Conservation (phyloP, 2,888 invertebrate species). For the Aspidapion aeneum region DNA sequence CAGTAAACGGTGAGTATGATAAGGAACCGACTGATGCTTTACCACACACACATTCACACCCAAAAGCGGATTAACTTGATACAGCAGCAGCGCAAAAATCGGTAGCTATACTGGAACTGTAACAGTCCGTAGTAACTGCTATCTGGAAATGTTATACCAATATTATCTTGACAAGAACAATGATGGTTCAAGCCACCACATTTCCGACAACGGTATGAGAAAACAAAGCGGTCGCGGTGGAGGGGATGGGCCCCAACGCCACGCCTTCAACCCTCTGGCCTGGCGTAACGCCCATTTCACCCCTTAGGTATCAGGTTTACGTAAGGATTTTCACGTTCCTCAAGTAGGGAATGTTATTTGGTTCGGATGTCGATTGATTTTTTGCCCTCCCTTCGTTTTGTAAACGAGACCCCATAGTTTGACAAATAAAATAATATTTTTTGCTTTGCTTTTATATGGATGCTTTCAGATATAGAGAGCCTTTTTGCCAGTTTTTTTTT, state of each 20-base stretch:
- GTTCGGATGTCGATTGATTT: slow-evolving; percentile 39
- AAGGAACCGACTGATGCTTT: slow-evolving; percentile 10
- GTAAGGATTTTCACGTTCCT: slow-evolving; percentile 42
- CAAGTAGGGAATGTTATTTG: slow-evolving; percentile 37
- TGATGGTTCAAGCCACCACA: slow-evolving; percentile 51
- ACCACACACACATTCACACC: slow-evolving; percentile 18
- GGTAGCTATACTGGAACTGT: slow-evolving; percentile 32
- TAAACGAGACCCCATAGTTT: slow-evolving; percentile 21
- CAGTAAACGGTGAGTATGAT: slow-evolving; percentile 22
- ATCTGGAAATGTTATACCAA: slow-evolving; percentile 49
- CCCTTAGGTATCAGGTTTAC: slow-evolving; percentile 42
- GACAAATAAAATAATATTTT: slow-evolving; percentile 26
- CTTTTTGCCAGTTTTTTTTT: not conserved
- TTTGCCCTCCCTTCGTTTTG: slow-evolving; percentile 19
- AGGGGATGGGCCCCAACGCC: slow-evolving; percentile 24
- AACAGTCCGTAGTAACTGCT: slow-evolving; percentile 35
- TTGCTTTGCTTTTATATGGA: not conserved
- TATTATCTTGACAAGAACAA: slow-evolving; percentile 51
- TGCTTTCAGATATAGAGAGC: not conserved
- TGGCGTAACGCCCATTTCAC: slow-evolving; percentile 46
- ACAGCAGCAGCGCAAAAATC: slow-evolving; percentile 16
- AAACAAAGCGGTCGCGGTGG: slow-evolving; percentile 49
- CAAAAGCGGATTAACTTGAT: slow-evolving; percentile 5
- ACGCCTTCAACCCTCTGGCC: slow-evolving; percentile 42
- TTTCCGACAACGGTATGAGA: slow-evolving; percentile 49